Evolutionary conservation across 2,888 invertebrate genomes (phyloP), one percentile per base, ranked within the genome.

Genomic region (Drosophila sordidapex): DNA sequence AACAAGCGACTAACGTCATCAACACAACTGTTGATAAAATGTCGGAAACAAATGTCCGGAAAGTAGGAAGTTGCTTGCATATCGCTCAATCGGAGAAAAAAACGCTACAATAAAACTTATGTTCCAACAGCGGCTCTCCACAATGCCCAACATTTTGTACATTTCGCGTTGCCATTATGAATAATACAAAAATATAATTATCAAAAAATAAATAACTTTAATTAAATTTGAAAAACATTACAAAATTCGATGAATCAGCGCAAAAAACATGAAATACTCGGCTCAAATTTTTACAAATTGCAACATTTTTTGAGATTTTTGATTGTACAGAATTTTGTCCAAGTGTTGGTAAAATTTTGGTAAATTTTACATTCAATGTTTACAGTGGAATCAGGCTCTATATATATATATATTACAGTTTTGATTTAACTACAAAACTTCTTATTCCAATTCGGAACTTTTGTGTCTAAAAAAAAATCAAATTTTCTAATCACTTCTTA

Each of bases 1-100:
- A 46, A n/a, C 33, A 46, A 48, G 36, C 43, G 18, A 33, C 43
- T 59, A 69, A 59, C 18, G 27, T 52, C 60, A 53, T 46, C 35
- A 10, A 1, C 40, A n/a, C 8, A 15, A 4, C 4, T 15, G 38
- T 13, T n/a, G 69, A 70, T 60, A 53, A 60, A 8, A 13, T n/a
- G 11, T 52, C n/a, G 59, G 8, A 36, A 51, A 25, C 27, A 18
- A 10, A 35, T 27, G 21, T 40, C 2, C 33, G 5, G 18, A 54
- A 66, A 27, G 11, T 43, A 33, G 49, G 29, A 43, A 43, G 25
- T 40, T 33, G 11, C 18, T n/a, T 35, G 21, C 10, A 15, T 13
- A 29, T 60, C n/a, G 31, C 2, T 31, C 15, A 35, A 15, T 35
- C 5, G 21, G 4, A 25, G 25, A 13, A 11, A 8, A 25, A 25